Evolutionary conservation across 2,888 invertebrate genomes (phyloP).

Genomic region (Acanthosepion pharaonis): DNA sequence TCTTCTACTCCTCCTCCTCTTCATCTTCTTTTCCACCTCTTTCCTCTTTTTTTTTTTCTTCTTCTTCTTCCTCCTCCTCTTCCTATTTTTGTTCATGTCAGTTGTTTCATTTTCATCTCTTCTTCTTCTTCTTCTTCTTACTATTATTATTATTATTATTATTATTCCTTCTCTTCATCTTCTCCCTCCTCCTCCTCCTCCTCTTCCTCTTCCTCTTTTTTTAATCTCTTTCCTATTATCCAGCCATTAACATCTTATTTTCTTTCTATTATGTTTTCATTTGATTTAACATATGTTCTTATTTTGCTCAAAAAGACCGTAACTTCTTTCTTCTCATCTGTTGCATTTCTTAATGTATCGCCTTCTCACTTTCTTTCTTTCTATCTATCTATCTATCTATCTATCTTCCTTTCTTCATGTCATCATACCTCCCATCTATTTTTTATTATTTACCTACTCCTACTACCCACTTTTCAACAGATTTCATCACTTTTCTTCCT

Average conservation of each 20-base stretch:
- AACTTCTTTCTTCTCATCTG: too few species aligned
- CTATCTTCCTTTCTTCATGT: background rate
- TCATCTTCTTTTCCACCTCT: background rate
- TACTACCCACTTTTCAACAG: too few species aligned
- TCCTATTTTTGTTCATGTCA: background rate
- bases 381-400: background rate
- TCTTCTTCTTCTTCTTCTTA: background rate
- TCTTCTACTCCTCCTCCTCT: background rate
- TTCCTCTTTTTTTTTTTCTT: too few species aligned
- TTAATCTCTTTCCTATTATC: too few species aligned
- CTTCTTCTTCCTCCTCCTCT: background rate
- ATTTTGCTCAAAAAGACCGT: too few species aligned
- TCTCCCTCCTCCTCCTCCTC: too few species aligned
- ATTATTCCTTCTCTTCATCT: background rate
- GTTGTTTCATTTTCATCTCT: background rate
- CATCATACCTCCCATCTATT: background rate
- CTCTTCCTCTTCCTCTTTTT: too few species aligned
- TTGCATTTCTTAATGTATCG: too few species aligned
- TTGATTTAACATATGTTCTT: too few species aligned
- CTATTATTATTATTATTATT: background rate
- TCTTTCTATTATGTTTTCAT: too few species aligned
- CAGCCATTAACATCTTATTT: too few species aligned
- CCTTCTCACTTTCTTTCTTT: background rate
- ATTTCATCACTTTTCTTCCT: too few species aligned
- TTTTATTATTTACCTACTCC: background rate